These are phyloP conservation scores for Neoseiulus cucumeris DNA, from an alignment of 1,140 invertebrate genomes.

Conservation along the genomic window DNA sequence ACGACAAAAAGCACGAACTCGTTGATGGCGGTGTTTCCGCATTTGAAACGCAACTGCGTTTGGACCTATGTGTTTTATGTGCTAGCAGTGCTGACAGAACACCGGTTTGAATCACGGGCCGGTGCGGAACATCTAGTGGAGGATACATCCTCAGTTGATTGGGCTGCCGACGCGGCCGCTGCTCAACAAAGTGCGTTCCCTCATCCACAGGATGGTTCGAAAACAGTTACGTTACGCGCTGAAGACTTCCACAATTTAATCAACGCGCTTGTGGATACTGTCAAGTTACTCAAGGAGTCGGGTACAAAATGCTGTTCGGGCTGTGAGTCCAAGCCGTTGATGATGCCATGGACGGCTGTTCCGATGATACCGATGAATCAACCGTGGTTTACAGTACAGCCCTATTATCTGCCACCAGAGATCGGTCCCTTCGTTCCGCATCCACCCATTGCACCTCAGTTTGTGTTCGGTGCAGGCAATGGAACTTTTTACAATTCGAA, in stretches of 20 bases:
- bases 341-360: constrained; percentile 5
- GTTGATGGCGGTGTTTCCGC: too few relatives aligned
- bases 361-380: neutral
- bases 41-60: too few relatives aligned
- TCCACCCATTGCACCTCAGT: neutral
- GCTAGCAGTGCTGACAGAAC: too few relatives aligned
- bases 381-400: neutral
- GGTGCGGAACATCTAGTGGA: too few relatives aligned
- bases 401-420: neutral
- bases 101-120: too few relatives aligned
- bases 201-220: too few relatives aligned
- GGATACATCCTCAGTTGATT: too few relatives aligned
- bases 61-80: too few relatives aligned
- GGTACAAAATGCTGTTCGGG: neutral
- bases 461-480: neutral
- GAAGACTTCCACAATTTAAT: neutral
- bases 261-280: neutral
- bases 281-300: neutral
- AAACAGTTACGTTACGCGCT: neutral
- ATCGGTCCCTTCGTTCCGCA: neutral
- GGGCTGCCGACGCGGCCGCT: too few relatives aligned
- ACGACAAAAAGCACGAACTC: too few relatives aligned
- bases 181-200: too few relatives aligned
- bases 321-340: neutral
- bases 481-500: neutral